Conservation (phyloP, 2,797 vertebrate species). For the Fistularia tabacaria region DNA sequence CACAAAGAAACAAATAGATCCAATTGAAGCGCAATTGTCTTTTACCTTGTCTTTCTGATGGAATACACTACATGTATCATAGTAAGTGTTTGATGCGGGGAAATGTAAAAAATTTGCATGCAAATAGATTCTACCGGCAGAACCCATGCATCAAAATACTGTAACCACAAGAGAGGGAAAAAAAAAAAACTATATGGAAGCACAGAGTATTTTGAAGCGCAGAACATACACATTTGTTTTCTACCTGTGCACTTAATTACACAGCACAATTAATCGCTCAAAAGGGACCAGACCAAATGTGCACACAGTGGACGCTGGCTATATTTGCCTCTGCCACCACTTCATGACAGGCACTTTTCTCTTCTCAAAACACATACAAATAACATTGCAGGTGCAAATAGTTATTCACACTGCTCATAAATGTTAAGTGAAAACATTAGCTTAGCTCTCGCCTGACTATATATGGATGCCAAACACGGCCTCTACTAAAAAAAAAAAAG, state of each 20-base stretch:
- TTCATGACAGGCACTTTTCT: slow-evolving; percentile 17
- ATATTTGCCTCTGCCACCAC: slow-evolving; percentile 2
- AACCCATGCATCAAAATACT: slow-evolving; percentile 62
- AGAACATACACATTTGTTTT: slow-evolving; percentile 19
- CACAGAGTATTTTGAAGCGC: slow-evolving; percentile 13
- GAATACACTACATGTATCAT: slow-evolving; percentile 64
- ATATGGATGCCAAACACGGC: slow-evolving; percentile 18
- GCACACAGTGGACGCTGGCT: slow-evolving; percentile 9
- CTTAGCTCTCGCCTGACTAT: slow-evolving; percentile 24
- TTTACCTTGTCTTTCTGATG: slow-evolving; percentile 54
- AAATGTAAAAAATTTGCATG: slow-evolving; percentile 72
- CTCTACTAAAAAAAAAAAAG: slow-evolving; percentile 5
- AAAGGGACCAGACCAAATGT: slow-evolving; percentile 16
- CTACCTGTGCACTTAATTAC: slow-evolving; percentile 24
- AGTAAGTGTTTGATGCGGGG: slow-evolving; percentile 57
- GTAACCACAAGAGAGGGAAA: slow-evolving; percentile 37
- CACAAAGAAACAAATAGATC: slow-evolving; percentile 49
- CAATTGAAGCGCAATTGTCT: slow-evolving; percentile 44
- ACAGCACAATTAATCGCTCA: slow-evolving; percentile 38
- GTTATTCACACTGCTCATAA: slow-evolving; percentile 29
- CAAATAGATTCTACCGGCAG: slow-evolving; percentile 66
- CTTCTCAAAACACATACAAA: slow-evolving; percentile 12
- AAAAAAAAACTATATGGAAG: slow-evolving; percentile 50
- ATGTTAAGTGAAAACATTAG: slow-evolving; percentile 32
- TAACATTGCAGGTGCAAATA: slow-evolving; percentile 2